Conservation (phyloP, 2,888 invertebrate species). For the Ceratothoa steindachneri region DNA sequence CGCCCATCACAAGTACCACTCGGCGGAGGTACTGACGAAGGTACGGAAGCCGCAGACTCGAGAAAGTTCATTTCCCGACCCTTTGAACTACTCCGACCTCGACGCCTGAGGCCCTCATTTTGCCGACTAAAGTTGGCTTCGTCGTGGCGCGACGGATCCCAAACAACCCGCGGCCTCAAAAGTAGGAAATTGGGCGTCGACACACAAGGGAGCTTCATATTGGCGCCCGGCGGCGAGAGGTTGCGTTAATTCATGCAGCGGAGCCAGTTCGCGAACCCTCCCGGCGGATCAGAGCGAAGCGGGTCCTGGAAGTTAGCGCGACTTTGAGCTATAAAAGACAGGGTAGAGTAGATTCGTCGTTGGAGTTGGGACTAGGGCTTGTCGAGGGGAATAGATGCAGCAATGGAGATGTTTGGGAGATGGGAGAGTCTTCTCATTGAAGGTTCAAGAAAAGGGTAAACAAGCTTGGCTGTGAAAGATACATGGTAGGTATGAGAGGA, state of each 20-base stretch:
- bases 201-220: constrained; percentile 2
- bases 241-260: neutral
- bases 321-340: no score
- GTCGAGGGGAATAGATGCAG: no score
- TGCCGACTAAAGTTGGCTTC: constrained; percentile 16
- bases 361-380: no score
- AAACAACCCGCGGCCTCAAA: constrained; percentile 1
- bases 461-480: no score
- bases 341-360: no score
- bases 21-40: neutral
- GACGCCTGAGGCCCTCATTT: constrained; percentile 13
- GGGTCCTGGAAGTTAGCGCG: no score
- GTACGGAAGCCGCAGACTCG: neutral
- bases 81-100: constrained; percentile 8
- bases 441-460: no score
- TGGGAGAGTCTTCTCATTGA: no score
- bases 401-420: no score
- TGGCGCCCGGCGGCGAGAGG: neutral
- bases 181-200: constrained; percentile 7
- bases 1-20: neutral
- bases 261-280: no score
- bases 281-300: no score
- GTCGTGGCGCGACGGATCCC: neutral
- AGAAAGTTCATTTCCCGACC: neutral
- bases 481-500: no score